Evolutionary conservation across 2,888 invertebrate genomes (phyloP).

Genomic region (Ephialtes manifestator): DNA sequence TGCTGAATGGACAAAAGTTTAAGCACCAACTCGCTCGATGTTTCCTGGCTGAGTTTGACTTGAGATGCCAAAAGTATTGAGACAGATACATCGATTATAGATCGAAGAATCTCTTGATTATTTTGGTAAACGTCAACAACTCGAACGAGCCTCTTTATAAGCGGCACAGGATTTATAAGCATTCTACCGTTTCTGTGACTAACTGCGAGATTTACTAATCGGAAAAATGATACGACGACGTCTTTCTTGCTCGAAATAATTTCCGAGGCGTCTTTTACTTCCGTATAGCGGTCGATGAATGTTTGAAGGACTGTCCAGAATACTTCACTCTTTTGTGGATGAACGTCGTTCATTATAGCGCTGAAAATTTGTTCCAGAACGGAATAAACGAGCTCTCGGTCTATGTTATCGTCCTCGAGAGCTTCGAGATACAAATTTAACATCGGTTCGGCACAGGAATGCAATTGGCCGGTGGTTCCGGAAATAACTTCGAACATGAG

Average conservation of each 20-base stretch:
- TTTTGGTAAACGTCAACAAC: constrained; percentile 74
- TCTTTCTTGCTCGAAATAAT: constrained; percentile 78
- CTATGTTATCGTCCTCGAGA: constrained; percentile 86
- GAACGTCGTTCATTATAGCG: constrained; percentile 89
- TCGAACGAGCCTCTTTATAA: constrained; percentile 87
- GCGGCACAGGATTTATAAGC: constrained; percentile 88
- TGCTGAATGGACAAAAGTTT: constrained; percentile 88
- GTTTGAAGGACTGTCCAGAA: constrained; percentile 89
- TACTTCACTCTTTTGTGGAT: constrained; percentile 88
- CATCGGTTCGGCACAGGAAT: constrained; percentile 92
- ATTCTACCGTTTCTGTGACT: constrained; percentile 90
- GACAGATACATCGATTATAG: constrained; percentile 76
- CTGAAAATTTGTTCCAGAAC: constrained; percentile 90
- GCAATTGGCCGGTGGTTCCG: constrained; percentile 94
- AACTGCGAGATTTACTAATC: constrained; percentile 87
- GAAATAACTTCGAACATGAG: constrained; percentile 95
- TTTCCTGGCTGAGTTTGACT: constrained; percentile 91
- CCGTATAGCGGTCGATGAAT: constrained; percentile 76
- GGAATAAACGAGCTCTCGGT: constrained; percentile 88
- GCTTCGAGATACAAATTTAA: constrained; percentile 90
- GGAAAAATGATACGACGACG: constrained; percentile 87
- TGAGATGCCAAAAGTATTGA: constrained; percentile 86
- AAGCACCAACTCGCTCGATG: constrained; percentile 90
- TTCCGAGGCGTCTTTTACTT: constrained; percentile 78
- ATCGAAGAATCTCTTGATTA: constrained; percentile 71